Conservation (phyloP, 2,888 invertebrate species). For the Pachliopta kotzebuea region DNA sequence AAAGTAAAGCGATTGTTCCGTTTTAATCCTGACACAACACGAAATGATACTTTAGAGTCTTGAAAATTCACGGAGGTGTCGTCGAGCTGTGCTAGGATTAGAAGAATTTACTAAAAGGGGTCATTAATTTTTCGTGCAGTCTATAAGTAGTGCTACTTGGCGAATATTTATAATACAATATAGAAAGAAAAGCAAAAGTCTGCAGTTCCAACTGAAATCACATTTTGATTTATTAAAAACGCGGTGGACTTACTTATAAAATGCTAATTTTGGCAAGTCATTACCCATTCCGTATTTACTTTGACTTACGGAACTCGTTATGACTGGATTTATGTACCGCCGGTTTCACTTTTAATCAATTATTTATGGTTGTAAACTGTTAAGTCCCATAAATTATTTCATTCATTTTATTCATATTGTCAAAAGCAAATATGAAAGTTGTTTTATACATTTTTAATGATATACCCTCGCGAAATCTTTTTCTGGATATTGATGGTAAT, state of each 20-base stretch:
- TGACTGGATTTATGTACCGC: slow-evolving; percentile 7
- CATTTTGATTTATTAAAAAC: slow-evolving; percentile 25
- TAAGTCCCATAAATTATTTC: slow-evolving; percentile 4
- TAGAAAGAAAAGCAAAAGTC: slow-evolving; percentile 16
- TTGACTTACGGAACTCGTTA: slow-evolving; percentile 24
- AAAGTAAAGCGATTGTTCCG: slow-evolving; percentile 18
- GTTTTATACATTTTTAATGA: too few relatives aligned
- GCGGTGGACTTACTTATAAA: slow-evolving; percentile 23
- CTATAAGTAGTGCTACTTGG: neutral
- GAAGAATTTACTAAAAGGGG: neutral
- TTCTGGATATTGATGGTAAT: too few relatives aligned
- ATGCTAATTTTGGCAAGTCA: slow-evolving; percentile 26
- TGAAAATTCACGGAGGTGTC: slow-evolving; percentile 8
- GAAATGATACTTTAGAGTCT: slow-evolving; percentile 25
- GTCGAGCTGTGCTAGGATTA: slow-evolving; percentile 4
- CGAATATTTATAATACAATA: neutral
- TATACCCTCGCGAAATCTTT: too few relatives aligned
- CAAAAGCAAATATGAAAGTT: too few relatives aligned
- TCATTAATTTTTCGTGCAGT: neutral
- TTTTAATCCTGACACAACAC: slow-evolving; percentile 21
- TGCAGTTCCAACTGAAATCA: slow-evolving; percentile 9
- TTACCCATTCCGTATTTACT: slow-evolving; percentile 27
- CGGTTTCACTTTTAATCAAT: slow-evolving; percentile 3
- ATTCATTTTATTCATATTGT: neutral
- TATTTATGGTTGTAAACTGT: slow-evolving; percentile 1